phyloP scores from a whole-genome alignment of 2,797 vertebrate genomes.

The Percopsis omiscomaycus region DNA sequence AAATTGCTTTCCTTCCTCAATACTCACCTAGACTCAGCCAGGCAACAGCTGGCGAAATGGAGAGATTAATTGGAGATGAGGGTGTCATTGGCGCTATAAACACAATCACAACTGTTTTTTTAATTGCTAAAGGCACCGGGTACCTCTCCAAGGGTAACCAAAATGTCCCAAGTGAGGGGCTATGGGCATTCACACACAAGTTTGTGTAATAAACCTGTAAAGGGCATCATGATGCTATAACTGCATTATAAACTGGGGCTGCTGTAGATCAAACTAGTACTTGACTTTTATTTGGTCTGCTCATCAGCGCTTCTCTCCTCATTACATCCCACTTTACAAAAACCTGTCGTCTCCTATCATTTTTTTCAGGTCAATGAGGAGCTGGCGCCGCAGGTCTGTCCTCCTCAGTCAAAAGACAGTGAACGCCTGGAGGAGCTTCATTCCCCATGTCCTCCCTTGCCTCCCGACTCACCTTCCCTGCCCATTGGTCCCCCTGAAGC shows the following conservation, averaged over 20 bases:
- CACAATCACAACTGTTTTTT: constrained; percentile 2
- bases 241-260: constrained; percentile 31
- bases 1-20: constrained; percentile 35
- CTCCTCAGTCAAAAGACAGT: constrained; percentile 13
- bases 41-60: constrained; percentile 30
- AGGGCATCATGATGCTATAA: constrained; percentile 21
- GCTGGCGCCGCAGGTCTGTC: constrained; percentile 19
- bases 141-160: constrained; percentile 1
- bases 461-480: constrained; percentile 29
- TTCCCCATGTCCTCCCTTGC: constrained; percentile 23
- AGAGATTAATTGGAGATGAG: constrained; percentile 30
- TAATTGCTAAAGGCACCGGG: background rate
- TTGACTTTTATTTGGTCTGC: constrained; percentile 38
- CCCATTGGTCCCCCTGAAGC: constrained; percentile 13
- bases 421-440: constrained; percentile 36
- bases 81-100: constrained; percentile 28
- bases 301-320: constrained; percentile 26
- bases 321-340: constrained; percentile 35
- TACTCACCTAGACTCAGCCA: constrained; percentile 17
- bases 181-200: constrained; percentile 10
- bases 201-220: constrained; percentile 20
- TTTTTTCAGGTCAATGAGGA: constrained; percentile 56
- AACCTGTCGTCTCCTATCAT: constrained; percentile 15
- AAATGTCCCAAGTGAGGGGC: constrained; percentile 12
- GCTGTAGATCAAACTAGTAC: constrained; percentile 21